phyloP scores from a whole-genome alignment of 2,888 invertebrate species.

The Bellardia pandia region DNA sequence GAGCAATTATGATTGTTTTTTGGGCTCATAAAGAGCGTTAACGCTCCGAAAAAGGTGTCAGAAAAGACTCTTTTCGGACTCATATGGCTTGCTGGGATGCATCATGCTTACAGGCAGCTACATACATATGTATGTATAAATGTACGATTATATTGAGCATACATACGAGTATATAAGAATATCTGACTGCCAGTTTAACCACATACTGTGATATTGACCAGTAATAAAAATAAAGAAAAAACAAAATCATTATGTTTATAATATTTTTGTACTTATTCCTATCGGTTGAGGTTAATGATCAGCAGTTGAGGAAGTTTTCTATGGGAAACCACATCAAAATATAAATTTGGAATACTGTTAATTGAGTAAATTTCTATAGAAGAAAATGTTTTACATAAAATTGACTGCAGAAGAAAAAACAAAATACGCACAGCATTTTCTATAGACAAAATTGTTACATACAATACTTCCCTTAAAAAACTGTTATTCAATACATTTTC shows the following conservation, averaged over 20 bases:
- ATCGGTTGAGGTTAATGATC: neutral
- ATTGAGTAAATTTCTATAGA: neutral
- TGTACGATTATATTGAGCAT: neutral
- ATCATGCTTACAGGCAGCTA: neutral
- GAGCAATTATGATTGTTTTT: no score
- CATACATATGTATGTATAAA: neutral
- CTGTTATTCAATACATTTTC: no score
- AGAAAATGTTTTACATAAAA: no score
- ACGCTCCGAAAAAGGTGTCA: no score
- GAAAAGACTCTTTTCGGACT: no score
- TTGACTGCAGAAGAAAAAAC: no score
- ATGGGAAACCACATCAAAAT: neutral
- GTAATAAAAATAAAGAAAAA: neutral
- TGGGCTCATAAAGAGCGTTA: no score
- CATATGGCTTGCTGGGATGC: no score
- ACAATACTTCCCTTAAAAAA: no score
- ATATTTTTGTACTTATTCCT: neutral
- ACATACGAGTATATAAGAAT: neutral
- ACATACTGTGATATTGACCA: conserved; percentile 50
- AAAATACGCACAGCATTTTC: no score
- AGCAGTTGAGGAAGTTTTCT: conserved; percentile 5
- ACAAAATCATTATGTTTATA: neutral
- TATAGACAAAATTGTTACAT: no score
- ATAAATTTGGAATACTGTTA: neutral
- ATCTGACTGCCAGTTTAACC: conserved; percentile 27